Base-by-base conservation (phyloP, 2,113 vertebrate genomes). In the Bos javanicus region DNA sequence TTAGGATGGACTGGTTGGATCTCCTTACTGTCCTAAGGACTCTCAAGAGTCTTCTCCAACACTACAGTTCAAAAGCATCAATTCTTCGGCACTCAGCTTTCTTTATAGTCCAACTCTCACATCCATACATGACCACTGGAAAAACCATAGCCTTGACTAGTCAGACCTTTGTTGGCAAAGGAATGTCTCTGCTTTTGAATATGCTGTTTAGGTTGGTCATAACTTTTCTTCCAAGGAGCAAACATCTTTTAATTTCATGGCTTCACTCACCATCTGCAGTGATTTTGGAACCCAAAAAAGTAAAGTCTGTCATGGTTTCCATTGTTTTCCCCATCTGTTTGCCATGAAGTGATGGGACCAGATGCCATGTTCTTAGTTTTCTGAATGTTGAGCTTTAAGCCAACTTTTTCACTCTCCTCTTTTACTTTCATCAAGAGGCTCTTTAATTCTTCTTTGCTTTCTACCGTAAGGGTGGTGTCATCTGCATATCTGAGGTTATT, bases 21-120 rank as follows among this genome's bases (percentile, higher is more conserved):
- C 64, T 71, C n/a, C 64, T 23, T 71, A 9, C 17, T 1, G 64
- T 71, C n/a, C n/a, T 21, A 60, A 5, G 57, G 57, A 67, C 64
- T 67, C n/a, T 71, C n/a, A 71, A 71, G n/a, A 12, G n/a, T 71
- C n/a, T 71, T 71, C 9, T 21, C 17, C 17, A 71, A 36, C 64
- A 12, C n/a, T 17, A 11, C 64, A 71, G 2, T 71, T 71, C 64
- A 71, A 71, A 71, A 71, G 9, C n/a, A 71, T 36, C n/a, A 71
- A 2, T 21, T 71, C n/a, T 36, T 71, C 0, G 0, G 17, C 0
- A 0, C 9, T 36, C 9, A 71, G 1, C 17, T 21, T 36, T 71
- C 64, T 36, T 71, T 4, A 67, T 2, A n/a, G 33, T 67, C 17
- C 33, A 67, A n/a, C 16, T n/a, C 33, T 67, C 33, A 71, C 2